phyloP scores from a whole-genome alignment of 2,113 vertebrate genomes.

The Percopsis transmontana region DNA sequence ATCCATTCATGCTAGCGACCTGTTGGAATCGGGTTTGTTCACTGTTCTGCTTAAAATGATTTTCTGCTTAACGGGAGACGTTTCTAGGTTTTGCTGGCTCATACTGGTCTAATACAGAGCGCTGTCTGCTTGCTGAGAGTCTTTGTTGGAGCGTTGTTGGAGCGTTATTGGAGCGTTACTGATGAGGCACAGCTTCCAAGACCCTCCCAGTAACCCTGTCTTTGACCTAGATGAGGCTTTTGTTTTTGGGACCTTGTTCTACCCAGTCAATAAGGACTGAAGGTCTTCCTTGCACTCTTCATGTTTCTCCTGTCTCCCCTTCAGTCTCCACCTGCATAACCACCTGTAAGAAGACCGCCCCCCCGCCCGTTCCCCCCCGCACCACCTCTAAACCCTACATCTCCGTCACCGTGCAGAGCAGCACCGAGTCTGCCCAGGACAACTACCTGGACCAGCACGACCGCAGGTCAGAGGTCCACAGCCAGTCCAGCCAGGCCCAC shows the following conservation, averaged over 20 bases:
- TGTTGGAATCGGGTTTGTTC: slow-evolving; percentile 4
- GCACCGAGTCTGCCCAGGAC: slow-evolving; percentile 98
- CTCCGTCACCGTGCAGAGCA: slow-evolving; percentile 98
- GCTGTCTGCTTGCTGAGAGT: slow-evolving; percentile 3
- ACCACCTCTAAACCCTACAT: slow-evolving; percentile 98
- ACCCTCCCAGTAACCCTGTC: neutral
- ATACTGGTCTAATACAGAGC: neutral
- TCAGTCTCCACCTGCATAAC: slow-evolving; percentile 95
- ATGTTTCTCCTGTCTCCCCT: slow-evolving; percentile 3
- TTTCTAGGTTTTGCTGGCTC: too few relatives aligned
- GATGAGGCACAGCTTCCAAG: slow-evolving; percentile 4
- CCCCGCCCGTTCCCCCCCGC: slow-evolving; percentile 95
- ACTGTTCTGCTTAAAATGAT: slow-evolving; percentile 26
- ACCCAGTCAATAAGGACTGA: neutral
- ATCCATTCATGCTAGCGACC: slow-evolving; percentile 16
- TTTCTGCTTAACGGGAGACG: slow-evolving; percentile 5
- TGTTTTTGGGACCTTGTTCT: neutral
- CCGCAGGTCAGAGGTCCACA: slow-evolving; percentile 92
- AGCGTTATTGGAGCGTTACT: neutral
- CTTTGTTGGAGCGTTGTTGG: neutral
- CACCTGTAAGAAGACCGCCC: slow-evolving; percentile 95
- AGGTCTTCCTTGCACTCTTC: neutral
- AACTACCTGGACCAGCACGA: slow-evolving; percentile 96
- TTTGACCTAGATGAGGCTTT: neutral
- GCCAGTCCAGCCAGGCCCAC: slow-evolving; percentile 90